Conservation (phyloP, 2,113 vertebrate species). For the Antechinus stuartii region DNA sequence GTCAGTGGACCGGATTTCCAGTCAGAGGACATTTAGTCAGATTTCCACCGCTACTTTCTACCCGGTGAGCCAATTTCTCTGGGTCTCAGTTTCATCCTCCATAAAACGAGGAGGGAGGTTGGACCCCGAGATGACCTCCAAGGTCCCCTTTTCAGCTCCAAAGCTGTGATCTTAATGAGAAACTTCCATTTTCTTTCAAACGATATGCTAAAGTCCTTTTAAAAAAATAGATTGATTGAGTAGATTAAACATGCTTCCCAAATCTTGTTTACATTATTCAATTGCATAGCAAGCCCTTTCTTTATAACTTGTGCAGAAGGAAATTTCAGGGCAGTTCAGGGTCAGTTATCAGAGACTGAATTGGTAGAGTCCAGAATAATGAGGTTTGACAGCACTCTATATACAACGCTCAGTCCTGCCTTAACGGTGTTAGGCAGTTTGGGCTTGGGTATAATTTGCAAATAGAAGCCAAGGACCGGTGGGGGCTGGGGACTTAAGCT, state of each 20-base stretch:
- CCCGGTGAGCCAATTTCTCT: not conserved
- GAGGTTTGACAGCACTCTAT: conserved; percentile 11
- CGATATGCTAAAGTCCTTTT: conserved; percentile 34
- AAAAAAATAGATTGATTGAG: conserved; percentile 35
- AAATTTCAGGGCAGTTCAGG: conserved; percentile 37
- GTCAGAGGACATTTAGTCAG: not conserved
- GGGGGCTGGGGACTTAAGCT: not conserved
- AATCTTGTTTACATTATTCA: conserved; percentile 56
- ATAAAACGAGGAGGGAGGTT: not conserved
- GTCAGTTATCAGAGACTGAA: conserved; percentile 37
- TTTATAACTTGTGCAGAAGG: conserved; percentile 52
- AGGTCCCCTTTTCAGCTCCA: not conserved
- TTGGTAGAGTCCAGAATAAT: conserved; percentile 36
- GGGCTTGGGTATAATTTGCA: conserved; percentile 23
- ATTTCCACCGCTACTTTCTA: not conserved
- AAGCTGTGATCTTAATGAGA: conserved; percentile 29
- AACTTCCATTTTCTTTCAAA: conserved; percentile 40
- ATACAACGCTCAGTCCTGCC: conserved; percentile 15
- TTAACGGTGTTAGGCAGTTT: conserved; percentile 24
- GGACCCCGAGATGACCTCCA: not conserved
- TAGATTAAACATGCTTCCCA: conserved; percentile 28
- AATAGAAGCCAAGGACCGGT: not conserved
- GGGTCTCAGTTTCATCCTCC: not conserved
- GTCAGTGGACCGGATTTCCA: not conserved
- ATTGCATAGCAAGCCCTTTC: conserved; percentile 48